Evolutionary conservation across 2,797 vertebrate genomes (phyloP).

Genomic region (Aplochiton taeniatus): DNA sequence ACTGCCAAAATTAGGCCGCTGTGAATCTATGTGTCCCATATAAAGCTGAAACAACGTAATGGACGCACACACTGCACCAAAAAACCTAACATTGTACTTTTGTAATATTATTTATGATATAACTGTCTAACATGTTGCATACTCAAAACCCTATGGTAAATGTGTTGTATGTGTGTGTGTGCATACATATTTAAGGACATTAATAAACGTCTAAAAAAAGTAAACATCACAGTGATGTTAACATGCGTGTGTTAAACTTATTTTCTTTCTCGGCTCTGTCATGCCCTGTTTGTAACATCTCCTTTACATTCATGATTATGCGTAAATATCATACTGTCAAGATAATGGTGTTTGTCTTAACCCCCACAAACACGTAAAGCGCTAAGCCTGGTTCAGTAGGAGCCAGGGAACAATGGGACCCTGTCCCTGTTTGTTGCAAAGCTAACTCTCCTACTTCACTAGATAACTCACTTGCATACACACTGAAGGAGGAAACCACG

Average conservation of each 20-base stretch:
- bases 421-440: slow-evolving; percentile 62
- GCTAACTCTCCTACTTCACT: slow-evolving; percentile 67
- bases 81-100: slow-evolving; percentile 37
- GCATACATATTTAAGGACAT: no score
- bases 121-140: slow-evolving; percentile 14
- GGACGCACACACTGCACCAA: slow-evolving; percentile 7
- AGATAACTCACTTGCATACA: slow-evolving; percentile 53
- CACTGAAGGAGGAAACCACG: slow-evolving; percentile 46
- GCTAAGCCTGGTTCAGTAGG: slow-evolving; percentile 31
- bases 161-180: no score
- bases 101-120: neutral
- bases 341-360: no score
- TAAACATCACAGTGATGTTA: no score
- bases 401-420: slow-evolving; percentile 63
- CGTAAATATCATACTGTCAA: no score
- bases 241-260: no score
- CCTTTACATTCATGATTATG: no score
- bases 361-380: slow-evolving; percentile 18
- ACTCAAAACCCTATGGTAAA: no score
- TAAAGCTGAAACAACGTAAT: neutral
- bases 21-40: slow-evolving; percentile 61
- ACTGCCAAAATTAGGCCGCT: slow-evolving; percentile 65
- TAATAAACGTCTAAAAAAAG: no score
- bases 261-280: no score
- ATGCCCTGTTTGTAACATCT: no score